Conservation (phyloP, 2,797 vertebrate species). For the Lophotriccus pileatus region DNA sequence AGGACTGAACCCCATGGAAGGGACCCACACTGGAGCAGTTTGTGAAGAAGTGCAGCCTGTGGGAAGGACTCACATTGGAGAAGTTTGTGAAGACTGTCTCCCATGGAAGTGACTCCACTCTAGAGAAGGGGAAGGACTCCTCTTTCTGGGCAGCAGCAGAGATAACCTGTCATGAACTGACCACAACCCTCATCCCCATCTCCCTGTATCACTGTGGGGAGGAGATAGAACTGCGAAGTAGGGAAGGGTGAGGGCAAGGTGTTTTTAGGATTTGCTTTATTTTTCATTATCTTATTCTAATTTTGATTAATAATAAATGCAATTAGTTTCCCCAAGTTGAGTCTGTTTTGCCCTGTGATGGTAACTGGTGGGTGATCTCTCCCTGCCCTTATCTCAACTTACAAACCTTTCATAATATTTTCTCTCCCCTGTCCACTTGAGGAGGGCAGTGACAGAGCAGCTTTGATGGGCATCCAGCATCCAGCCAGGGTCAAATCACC, state of each 20-base stretch:
- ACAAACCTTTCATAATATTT: background rate
- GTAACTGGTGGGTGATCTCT: background rate
- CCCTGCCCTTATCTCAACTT: background rate
- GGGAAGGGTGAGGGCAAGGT: background rate
- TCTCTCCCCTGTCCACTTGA: background rate
- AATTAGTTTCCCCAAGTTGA: background rate
- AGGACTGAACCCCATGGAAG: background rate
- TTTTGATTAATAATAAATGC: background rate
- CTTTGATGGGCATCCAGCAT: background rate
- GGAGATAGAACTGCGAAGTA: background rate
- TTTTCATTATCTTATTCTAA: background rate
- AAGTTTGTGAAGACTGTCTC: background rate
- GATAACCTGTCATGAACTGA: background rate
- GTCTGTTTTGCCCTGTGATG: background rate
- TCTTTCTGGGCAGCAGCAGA: background rate
- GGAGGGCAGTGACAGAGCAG: background rate
- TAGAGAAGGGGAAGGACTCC: background rate
- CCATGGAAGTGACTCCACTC: background rate
- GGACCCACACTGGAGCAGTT: background rate
- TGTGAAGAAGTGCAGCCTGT: background rate
- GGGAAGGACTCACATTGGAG: background rate
- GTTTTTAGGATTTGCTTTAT: background rate
- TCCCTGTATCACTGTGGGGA: background rate
- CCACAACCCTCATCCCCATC: background rate
- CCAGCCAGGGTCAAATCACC: background rate